Base-by-base conservation (phyloP, 2,888 invertebrate genomes). In the Dryobota labecula region DNA sequence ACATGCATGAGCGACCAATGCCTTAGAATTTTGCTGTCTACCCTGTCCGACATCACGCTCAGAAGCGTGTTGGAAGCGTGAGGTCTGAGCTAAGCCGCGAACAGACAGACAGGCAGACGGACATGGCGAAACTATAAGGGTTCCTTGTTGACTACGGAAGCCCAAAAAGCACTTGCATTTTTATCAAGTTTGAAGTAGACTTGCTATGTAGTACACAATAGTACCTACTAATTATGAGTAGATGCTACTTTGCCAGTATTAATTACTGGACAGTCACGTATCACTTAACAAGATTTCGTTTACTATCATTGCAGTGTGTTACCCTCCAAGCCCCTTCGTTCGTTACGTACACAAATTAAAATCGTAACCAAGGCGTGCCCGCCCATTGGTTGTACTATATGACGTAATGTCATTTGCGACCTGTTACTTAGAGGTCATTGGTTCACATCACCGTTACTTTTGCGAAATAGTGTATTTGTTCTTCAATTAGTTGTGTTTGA, bases 261-360 rank as follows among this genome's bases (percentile, higher is more conserved):
- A 6, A 2, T 38, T n/a, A 64, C 36, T 20, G 20, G 11, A n/a
- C 2, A 38, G 11, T 15, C n/a, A 27, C 6, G 1, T 33, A 41
- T 54, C 24, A 53, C 38, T 38, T 18, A 24, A 6, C 15, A 15
- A 56, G n/a, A 57, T 56, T 70, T 24, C 15, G 27, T 24, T 49
- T 30, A 36, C 15, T 57, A 30, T 56, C 2, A 57, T 49, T 72
- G 24, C 43, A 45, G 20, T 70, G 2, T 43, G 5, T 72, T 11
- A 20, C 33, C 38, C 11, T 49, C 18, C 41, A 33, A 18, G 11
- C 24, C 51, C 20, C 30, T 20, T 43, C 57, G 5, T 51, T 74
- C 27, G 13, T 74, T 73, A 43, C n/a, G 63, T 27, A 76, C 56
- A 80, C 78, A 78, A 78, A 78, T 78, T 57, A 54, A 38, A 63